Conservation (phyloP, 2,113 vertebrate genomes). For the Limnothrissa miodon region DNA sequence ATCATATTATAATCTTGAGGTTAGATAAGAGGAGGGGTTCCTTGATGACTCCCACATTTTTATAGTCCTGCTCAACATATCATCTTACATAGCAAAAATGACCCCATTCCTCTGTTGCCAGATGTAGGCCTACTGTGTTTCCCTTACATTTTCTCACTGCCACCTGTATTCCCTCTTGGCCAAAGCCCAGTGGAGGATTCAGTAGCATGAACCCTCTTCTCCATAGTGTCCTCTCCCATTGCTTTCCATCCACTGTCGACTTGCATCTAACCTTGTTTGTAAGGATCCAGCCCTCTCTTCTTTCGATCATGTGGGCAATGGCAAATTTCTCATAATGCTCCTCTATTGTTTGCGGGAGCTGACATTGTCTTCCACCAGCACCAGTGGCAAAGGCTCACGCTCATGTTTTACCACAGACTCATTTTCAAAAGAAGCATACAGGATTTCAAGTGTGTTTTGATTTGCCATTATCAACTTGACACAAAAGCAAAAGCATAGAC, state of each 20-base stretch:
- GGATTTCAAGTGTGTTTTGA: constrained; percentile 4
- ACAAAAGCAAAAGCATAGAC: not conserved
- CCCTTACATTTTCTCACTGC: not conserved
- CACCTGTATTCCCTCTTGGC: not conserved
- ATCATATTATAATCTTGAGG: not conserved
- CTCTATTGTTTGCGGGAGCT: not conserved
- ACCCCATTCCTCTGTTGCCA: too few relatives aligned
- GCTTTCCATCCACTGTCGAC: not conserved
- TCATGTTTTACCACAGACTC: not conserved
- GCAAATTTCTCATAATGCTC: not conserved
- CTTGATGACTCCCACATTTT: not conserved
- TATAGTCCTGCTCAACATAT: not conserved
- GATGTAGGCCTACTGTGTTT: not conserved
- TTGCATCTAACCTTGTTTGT: not conserved
- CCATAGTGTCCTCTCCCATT: not conserved
- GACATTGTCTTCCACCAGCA: not conserved
- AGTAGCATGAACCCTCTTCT: not conserved
- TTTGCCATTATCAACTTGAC: not conserved
- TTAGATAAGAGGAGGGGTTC: not conserved
- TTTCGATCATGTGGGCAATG: not conserved
- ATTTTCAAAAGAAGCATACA: not conserved
- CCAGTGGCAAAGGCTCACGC: not conserved
- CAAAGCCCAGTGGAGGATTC: not conserved
- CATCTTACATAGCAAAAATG: too few relatives aligned
- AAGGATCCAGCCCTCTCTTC: not conserved